Base-by-base conservation (phyloP, 2,888 invertebrate species). In the Apomyelois bistriatella region DNA sequence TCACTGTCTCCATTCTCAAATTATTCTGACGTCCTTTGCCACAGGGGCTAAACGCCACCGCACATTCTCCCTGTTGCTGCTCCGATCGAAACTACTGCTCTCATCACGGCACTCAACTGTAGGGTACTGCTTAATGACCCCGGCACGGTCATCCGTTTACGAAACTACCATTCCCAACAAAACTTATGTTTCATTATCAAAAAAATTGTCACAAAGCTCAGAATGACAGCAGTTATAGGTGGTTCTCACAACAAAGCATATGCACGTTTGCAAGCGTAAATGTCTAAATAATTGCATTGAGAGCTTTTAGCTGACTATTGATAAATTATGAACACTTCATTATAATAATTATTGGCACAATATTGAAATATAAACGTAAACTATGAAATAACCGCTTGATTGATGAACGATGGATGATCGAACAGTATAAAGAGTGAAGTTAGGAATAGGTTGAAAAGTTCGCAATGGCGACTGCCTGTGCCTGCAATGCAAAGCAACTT, bases 1-100 rank as follows among this genome's bases (percentile, higher is more conserved):
- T 91, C 73, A 93, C 88, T 65, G 84, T 70, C 82, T 94, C 94
- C 94, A 94, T 94, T 73, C 82, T 91, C 76, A 79, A 73, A 79
- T 75, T 73, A 81, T 70, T 79, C 77, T 82, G 76, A 82, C 81
- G 75, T 79, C 76, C 73, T 73, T 79, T 76, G 74, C 78, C 78
- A 82, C 84, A 70, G 57, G 72, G 72, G 70, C 75, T 86, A 87
- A 82, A 88, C 83, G 79, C 83, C 85, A 86, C 87, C 82, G 74
- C 77, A 83, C 88, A 86, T 87, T 86, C 85, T 89, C 81, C 84
- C 75, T 71, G 72, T 74, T 71, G 74, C 78, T 74, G 69, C 77
- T 76, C 76, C 79, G 70, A 76, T 73, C 74, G 65, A 72, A 75
- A 79, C 77, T 78, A 77, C 79, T 72, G 74, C 78, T 84, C 73